Conservation (phyloP, 2,888 invertebrate genomes). For the Harpalus rufipes region DNA sequence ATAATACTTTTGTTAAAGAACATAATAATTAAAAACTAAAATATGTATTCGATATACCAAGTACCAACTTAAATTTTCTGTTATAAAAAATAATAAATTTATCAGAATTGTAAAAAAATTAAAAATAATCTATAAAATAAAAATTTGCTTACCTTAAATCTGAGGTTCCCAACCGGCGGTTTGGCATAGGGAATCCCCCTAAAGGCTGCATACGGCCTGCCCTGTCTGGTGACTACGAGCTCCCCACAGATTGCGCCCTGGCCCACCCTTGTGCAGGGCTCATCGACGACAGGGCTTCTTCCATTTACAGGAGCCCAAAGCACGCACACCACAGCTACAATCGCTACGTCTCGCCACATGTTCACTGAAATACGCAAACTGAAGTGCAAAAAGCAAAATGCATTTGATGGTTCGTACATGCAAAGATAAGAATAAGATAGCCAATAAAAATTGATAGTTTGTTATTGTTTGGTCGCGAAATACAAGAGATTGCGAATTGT, state of each 20-base stretch:
- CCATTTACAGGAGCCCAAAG: not conserved
- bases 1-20: too few relatives aligned
- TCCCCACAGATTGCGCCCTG: slow-evolving; percentile 40
- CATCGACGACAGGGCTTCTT: not conserved
- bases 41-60: too few relatives aligned
- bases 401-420: slow-evolving; percentile 21
- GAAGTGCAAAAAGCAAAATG: slow-evolving; percentile 51
- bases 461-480: slow-evolving; percentile 15
- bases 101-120: too few relatives aligned
- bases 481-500: too few relatives aligned
- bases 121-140: too few relatives aligned
- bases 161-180: slow-evolving; percentile 25
- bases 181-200: slow-evolving; percentile 57
- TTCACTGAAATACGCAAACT: slow-evolving; percentile 23
- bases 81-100: too few relatives aligned
- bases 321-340: slow-evolving; percentile 23
- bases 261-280: slow-evolving; percentile 10
- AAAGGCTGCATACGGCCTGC: slow-evolving; percentile 29
- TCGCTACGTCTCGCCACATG: slow-evolving; percentile 24
- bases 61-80: too few relatives aligned
- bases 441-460: slow-evolving; percentile 36
- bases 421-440: slow-evolving; percentile 40
- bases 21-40: too few relatives aligned
- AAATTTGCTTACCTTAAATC: slow-evolving; percentile 42
- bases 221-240: not conserved